These are phyloP conservation scores for Crypturellus tataupa DNA, from an alignment of 2,797 vertebrate species.

Conservation along the genomic window DNA sequence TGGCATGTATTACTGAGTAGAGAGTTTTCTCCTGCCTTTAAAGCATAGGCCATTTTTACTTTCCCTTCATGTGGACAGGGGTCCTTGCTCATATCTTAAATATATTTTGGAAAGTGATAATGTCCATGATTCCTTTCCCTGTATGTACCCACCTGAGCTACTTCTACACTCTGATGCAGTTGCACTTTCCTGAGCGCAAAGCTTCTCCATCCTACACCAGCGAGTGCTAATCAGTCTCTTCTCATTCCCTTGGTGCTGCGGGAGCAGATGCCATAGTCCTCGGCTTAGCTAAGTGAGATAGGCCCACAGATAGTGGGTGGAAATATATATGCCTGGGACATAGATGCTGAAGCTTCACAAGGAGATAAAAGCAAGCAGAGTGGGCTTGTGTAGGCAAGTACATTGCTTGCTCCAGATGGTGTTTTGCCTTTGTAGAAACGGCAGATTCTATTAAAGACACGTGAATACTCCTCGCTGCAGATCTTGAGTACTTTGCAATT, in stretches of 20 bases:
- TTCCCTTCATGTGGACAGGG: neutral
- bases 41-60: neutral
- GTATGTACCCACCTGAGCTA: neutral
- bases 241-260: neutral
- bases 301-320: conserved; percentile 49
- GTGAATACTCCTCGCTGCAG: neutral
- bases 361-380: conserved; percentile 13
- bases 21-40: neutral
- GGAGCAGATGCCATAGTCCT: neutral
- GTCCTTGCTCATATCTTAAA: neutral
- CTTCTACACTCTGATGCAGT: neutral
- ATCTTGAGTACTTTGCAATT: neutral
- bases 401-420: conserved; percentile 54
- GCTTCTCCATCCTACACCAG: neutral
- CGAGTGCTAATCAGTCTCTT: neutral
- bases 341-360: conserved; percentile 25
- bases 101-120: neutral
- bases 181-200: neutral
- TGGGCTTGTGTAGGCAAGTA: conserved; percentile 57
- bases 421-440: conserved; percentile 50
- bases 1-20: neutral
- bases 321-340: conserved; percentile 26
- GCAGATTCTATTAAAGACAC: conserved; percentile 48
- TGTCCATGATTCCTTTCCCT: neutral
- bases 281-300: neutral